Percentiles rank a stretch among this genome's conserved stretches.
Conservation (phyloP, 2,888 invertebrate species). For the Lampropteryx suffumata region DNA sequence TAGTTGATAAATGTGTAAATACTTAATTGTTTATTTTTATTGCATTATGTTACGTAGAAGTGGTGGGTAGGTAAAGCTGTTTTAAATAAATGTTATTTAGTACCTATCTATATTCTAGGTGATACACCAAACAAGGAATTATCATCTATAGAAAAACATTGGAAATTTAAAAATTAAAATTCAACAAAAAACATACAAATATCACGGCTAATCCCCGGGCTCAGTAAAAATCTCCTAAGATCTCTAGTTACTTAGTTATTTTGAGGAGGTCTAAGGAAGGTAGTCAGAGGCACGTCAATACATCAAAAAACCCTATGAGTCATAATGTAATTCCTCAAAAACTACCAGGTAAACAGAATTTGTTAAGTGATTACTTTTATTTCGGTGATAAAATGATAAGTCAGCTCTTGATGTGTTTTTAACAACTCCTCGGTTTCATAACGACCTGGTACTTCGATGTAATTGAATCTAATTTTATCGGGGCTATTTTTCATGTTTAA, state of each 20-base stretch:
- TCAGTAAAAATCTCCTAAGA: too few species aligned
- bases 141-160: too few species aligned
- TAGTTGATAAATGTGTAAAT: neutral
- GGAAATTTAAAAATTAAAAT: too few species aligned
- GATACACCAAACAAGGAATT: too few species aligned
- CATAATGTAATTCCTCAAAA: too few species aligned
- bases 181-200: too few species aligned
- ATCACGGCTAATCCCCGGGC: too few species aligned
- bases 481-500: constrained; percentile 20
- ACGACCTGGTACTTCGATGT: constrained; percentile 45
- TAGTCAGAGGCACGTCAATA: too few species aligned
- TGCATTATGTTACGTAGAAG: neutral
- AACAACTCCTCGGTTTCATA: constrained; percentile 50
- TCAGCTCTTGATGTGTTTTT: constrained; percentile 57
- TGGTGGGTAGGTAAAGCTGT: neutral
- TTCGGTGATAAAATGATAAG: constrained; percentile 19
- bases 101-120: too few species aligned
- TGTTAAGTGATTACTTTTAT: constrained; percentile 43
- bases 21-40: neutral
- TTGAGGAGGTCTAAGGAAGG: too few species aligned
- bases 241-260: too few species aligned
- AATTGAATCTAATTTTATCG: constrained; percentile 31
- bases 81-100: neutral
- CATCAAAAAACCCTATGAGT: too few species aligned
- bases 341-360: constrained; percentile 42